A percentile compares a stretch with the other conserved stretches of the same genome.
phyloP scores from a whole-genome alignment of 2,797 vertebrate genomes.

The Pseudocheirus occidentalis region DNA sequence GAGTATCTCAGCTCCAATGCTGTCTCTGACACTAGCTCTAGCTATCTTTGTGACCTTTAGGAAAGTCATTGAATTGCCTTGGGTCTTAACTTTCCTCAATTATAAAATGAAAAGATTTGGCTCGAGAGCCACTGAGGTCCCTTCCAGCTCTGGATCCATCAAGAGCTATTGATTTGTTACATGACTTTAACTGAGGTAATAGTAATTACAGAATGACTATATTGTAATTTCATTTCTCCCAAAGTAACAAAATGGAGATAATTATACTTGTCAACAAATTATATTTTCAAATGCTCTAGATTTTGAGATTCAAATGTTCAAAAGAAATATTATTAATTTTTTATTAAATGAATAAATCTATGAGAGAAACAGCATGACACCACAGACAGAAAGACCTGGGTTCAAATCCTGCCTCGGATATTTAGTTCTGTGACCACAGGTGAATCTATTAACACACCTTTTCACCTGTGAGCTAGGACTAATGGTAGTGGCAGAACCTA shows the following conservation, averaged over 20 bases:
- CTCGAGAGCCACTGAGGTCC: not conserved
- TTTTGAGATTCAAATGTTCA: not conserved
- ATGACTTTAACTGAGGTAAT: not conserved
- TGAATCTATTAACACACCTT: not conserved
- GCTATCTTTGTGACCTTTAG: not conserved
- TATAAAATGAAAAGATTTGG: not conserved
- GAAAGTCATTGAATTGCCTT: not conserved
- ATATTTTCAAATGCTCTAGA: conserved; percentile 29
- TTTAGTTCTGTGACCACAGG: not conserved
- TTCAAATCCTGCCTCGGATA: not conserved
- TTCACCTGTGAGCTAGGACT: not conserved
- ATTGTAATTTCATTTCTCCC: conserved; percentile 24
- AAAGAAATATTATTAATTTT: not conserved
- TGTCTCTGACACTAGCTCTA: no score
- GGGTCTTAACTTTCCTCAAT: not conserved
- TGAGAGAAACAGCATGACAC: not conserved
- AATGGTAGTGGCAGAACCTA: not conserved
- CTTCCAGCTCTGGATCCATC: not conserved
- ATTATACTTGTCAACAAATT: not conserved
- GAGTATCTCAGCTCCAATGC: not conserved
- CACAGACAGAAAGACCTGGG: not conserved
- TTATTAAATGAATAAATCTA: not conserved
- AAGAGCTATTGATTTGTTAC: not conserved
- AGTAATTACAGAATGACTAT: not conserved
- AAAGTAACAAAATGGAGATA: conserved; percentile 3